Conservation (phyloP, 1,140 invertebrate species). For the Zaprionus tsacasi region DNA sequence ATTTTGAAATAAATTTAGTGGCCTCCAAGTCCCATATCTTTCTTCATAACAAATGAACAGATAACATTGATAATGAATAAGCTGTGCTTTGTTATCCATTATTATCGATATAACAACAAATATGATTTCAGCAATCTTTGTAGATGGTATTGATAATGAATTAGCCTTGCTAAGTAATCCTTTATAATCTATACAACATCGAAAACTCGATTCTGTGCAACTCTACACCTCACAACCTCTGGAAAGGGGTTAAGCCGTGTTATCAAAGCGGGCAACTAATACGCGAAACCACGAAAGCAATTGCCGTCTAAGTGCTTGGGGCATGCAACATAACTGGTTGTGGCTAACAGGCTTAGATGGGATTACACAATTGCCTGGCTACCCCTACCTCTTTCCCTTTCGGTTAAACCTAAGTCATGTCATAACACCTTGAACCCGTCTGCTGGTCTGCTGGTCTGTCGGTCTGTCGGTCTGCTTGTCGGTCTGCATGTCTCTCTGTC, state of each 20-base stretch:
- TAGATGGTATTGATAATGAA: too few relatives aligned
- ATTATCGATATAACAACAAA: too few relatives aligned
- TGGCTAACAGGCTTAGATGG: neutral
- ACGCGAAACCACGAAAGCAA: constrained; percentile 2
- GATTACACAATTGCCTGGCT: constrained; percentile 10
- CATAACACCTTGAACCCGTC: constrained; percentile 41
- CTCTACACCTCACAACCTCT: neutral
- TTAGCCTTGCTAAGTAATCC: too few relatives aligned
- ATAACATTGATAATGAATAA: too few relatives aligned
- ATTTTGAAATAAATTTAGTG: too few relatives aligned
- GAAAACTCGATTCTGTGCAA: neutral
- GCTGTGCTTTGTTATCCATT: too few relatives aligned
- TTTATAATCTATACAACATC: too few relatives aligned
- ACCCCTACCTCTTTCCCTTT: neutral
- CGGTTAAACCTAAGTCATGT: constrained; percentile 2
- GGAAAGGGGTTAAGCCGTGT: neutral
- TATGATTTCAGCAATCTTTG: too few relatives aligned
- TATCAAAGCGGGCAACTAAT: constrained; percentile 7
- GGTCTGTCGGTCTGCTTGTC: constrained; percentile 11
- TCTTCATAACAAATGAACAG: too few relatives aligned
- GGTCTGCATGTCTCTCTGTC: neutral
- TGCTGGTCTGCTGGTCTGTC: neutral
- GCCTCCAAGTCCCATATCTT: too few relatives aligned
- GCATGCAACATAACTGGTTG: constrained; percentile 9
- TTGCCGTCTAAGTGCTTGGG: neutral